Percentiles rank a stretch among this genome's conserved stretches.
Conservation (phyloP, 2,797 vertebrate genomes). For the Eptatretus atami region DNA sequence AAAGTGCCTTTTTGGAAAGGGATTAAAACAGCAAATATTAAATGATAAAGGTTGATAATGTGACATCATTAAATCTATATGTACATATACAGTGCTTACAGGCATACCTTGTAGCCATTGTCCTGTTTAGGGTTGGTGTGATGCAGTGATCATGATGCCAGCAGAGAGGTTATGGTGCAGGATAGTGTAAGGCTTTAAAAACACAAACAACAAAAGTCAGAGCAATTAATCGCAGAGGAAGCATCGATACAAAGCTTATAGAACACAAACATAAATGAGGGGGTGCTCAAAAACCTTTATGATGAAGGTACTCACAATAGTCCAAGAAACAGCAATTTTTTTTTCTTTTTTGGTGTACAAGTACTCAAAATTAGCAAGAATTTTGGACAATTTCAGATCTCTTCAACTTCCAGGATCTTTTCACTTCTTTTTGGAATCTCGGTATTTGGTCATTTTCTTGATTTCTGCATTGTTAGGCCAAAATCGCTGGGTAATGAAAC, state of each 20-base stretch:
- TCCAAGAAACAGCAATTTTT: not conserved
- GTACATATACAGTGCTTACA: not conserved
- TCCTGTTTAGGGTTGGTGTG: slow-evolving; percentile 94
- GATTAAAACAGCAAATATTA: no score
- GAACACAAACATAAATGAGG: not conserved
- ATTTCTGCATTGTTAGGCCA: no score
- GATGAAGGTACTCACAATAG: no score
- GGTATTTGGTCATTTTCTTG: no score
- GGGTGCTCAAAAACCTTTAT: not conserved
- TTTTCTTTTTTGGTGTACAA: not conserved
- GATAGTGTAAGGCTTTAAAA: slow-evolving; percentile 48
- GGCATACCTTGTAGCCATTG: slow-evolving; percentile 72
- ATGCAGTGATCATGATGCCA: slow-evolving; percentile 80
- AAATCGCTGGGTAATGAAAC: no score
- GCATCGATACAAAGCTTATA: not conserved
- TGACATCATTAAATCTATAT: no score
- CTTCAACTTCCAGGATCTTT: no score
- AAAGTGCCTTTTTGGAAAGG: no score
- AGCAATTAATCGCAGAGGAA: not conserved
- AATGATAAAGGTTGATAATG: no score
- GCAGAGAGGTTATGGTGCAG: slow-evolving; percentile 45
- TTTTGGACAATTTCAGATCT: no score
- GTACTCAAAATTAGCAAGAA: no score
- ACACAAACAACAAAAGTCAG: not conserved
- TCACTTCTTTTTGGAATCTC: no score